phyloP scores from a whole-genome alignment of 2,797 vertebrate genomes.

The Sebastes diaconus region DNA sequence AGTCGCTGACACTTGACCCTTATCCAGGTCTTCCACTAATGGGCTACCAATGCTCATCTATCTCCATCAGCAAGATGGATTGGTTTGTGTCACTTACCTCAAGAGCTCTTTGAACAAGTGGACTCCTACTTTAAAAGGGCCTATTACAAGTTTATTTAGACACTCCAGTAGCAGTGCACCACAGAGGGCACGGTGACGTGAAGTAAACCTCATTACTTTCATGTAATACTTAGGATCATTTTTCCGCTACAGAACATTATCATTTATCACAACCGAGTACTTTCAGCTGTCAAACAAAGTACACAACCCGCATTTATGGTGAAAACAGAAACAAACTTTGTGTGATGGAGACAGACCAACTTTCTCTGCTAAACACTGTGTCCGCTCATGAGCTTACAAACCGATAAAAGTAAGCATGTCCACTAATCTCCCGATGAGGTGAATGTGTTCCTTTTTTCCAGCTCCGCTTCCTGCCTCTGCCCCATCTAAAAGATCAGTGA shows the following conservation, averaged over 20 bases:
- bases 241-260: slow-evolving; percentile 51
- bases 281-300: slow-evolving; percentile 54
- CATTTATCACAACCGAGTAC: slow-evolving; percentile 54
- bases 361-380: slow-evolving; percentile 50
- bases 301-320: slow-evolving; percentile 50
- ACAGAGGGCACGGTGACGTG: slow-evolving; percentile 11
- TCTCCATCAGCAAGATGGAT: slow-evolving; percentile 69
- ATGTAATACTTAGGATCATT: slow-evolving; percentile 34
- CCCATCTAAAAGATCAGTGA: slow-evolving; percentile 63
- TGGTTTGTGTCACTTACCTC: slow-evolving; percentile 35
- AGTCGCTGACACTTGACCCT: slow-evolving; percentile 42
- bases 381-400: slow-evolving; percentile 49
- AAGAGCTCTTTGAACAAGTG: slow-evolving; percentile 27
- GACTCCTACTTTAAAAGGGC: slow-evolving; percentile 28
- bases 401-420: slow-evolving; percentile 60
- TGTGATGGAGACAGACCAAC: slow-evolving; percentile 49
- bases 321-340: slow-evolving; percentile 62
- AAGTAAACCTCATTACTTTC: slow-evolving; percentile 42
- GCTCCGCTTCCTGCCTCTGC: slow-evolving; percentile 30
- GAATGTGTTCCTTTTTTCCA: slow-evolving; percentile 73
- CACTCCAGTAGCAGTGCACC: slow-evolving; percentile 6
- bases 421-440: slow-evolving; percentile 61
- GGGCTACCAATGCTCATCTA: slow-evolving; percentile 41
- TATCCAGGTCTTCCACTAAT: slow-evolving; percentile 48
- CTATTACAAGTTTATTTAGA: slow-evolving; percentile 51